These are phyloP conservation scores for Melanotaenia trifasciata DNA, from an alignment of 2,797 vertebrate species.

Conservation along the genomic window DNA sequence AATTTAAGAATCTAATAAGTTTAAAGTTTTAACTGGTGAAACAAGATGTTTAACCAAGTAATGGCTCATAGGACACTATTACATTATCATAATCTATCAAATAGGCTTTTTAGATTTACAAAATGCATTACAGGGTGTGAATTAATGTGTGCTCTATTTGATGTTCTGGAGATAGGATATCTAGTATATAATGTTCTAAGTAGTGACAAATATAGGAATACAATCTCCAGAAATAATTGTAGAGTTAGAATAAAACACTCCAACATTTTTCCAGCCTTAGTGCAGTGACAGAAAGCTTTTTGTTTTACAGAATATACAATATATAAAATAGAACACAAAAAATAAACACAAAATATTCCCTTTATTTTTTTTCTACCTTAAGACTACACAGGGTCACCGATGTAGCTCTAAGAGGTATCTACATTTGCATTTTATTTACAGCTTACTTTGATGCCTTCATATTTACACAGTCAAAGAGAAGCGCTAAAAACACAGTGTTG, in stretches of 20 bases:
- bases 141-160: slow-evolving; percentile 12
- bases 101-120: slow-evolving; percentile 27
- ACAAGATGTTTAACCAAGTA: slow-evolving; percentile 40
- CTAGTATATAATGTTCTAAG: background rate
- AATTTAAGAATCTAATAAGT: slow-evolving; percentile 25
- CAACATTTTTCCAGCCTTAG: background rate
- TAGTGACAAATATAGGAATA: background rate
- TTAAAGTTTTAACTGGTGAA: slow-evolving; percentile 39
- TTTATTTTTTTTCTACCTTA: slow-evolving; percentile 90
- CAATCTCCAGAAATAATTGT: background rate
- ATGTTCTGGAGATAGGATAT: background rate
- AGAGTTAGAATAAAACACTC: background rate
- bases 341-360: slow-evolving; percentile 90
- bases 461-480: slow-evolving; percentile 96
- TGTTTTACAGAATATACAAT: background rate
- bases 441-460: slow-evolving; percentile 85
- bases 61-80: slow-evolving; percentile 23
- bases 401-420: slow-evolving; percentile 97
- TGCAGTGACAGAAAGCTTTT: slow-evolving; percentile 8
- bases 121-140: slow-evolving; percentile 15
- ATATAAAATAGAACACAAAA: slow-evolving; percentile 60
- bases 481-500: slow-evolving; percentile 94
- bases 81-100: slow-evolving; percentile 37
- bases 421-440: slow-evolving; percentile 99
- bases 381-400: slow-evolving; percentile 96